Percentiles rank a stretch among this genome's conserved stretches.
Conservation (phyloP, 2,113 vertebrate genomes). For the Panthera tigris region DNA sequence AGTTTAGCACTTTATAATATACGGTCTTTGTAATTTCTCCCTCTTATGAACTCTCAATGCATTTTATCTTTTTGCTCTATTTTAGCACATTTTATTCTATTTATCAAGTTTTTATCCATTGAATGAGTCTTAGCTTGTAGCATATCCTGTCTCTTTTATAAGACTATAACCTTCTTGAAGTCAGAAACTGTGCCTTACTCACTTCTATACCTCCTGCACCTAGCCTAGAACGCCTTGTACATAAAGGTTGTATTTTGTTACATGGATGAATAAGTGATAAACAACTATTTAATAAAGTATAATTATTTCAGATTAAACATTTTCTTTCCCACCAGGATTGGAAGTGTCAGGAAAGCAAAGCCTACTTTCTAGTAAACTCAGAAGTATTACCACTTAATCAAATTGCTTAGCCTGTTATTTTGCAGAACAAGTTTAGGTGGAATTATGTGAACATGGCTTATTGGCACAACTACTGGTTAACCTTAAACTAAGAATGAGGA, state of each 20-base stretch:
- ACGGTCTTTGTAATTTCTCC: neutral
- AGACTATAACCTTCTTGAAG: neutral
- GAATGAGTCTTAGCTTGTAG: neutral
- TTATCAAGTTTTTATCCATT: constrained; percentile 1
- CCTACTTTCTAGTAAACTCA: neutral
- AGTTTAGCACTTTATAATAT: constrained; percentile 28
- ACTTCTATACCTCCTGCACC: neutral
- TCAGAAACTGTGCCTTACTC: neutral
- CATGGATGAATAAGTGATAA: neutral
- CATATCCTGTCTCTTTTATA: neutral
- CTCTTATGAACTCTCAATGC: constrained; percentile 6
- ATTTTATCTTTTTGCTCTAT: constrained; percentile 37
- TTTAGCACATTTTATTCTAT: constrained; percentile 14
- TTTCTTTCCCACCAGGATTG: neutral
- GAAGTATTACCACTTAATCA: neutral
- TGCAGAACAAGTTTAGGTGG: neutral
- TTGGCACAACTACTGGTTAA: neutral
- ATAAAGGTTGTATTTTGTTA: neutral
- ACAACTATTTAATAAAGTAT: neutral
- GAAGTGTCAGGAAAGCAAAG: neutral
- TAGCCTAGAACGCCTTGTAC: neutral
- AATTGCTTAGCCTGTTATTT: neutral
- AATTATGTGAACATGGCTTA: neutral
- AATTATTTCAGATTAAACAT: neutral
- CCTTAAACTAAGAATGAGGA: neutral